Evolutionary conservation across 2,888 invertebrate genomes (phyloP).

Genomic region (Megastigmus dorsalis): DNA sequence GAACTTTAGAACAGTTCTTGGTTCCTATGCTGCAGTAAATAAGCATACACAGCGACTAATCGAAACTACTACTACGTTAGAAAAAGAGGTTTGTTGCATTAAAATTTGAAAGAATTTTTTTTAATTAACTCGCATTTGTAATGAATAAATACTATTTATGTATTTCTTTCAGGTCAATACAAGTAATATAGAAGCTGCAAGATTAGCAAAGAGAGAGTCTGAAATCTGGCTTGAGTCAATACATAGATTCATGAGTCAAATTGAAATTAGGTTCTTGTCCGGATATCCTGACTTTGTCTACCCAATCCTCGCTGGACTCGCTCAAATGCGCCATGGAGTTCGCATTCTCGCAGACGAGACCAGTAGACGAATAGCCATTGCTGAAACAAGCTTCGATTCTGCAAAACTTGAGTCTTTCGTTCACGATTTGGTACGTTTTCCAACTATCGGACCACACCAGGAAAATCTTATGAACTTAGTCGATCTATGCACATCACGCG

Average conservation of each 20-base stretch:
- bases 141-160: neutral
- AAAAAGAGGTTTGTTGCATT: slow-evolving; percentile 58
- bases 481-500: slow-evolving; percentile 74
- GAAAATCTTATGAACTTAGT: slow-evolving; percentile 72
- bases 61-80: slow-evolving; percentile 71
- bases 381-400: slow-evolving; percentile 60
- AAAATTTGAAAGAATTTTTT: neutral
- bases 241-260: slow-evolving; percentile 77
- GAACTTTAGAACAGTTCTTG: slow-evolving; percentile 68
- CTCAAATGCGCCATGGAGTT: slow-evolving; percentile 81
- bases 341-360: slow-evolving; percentile 77
- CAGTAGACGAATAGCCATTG: slow-evolving; percentile 74
- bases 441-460: slow-evolving; percentile 69
- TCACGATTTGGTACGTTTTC: slow-evolving; percentile 77
- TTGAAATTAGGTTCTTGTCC: slow-evolving; percentile 77
- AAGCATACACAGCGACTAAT: slow-evolving; percentile 69
- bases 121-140: neutral
- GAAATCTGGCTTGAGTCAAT: slow-evolving; percentile 77
- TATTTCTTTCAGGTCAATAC: slow-evolving; percentile 62
- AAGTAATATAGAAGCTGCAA: slow-evolving; percentile 65
- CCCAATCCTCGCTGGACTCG: slow-evolving; percentile 82
- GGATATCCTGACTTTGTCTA: slow-evolving; percentile 88
- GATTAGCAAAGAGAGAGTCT: slow-evolving; percentile 74
- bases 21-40: slow-evolving; percentile 71
- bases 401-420: slow-evolving; percentile 67